A percentile compares a stretch with the other conserved stretches of the same genome.
phyloP scores from a whole-genome alignment of 2,797 vertebrate genomes.

The Borostomias antarcticus region DNA sequence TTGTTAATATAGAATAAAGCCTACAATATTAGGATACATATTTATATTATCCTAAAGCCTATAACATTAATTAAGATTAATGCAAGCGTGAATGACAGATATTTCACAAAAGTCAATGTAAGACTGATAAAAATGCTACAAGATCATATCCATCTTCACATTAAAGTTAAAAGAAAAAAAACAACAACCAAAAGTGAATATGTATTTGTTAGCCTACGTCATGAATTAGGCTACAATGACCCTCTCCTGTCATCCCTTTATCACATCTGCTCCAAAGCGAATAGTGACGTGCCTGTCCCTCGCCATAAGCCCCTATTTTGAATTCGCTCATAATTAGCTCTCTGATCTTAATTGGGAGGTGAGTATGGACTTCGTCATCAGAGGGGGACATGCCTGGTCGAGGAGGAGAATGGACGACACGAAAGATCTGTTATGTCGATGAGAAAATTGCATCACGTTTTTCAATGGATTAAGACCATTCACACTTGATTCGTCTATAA shows the following conservation, averaged over 20 bases:
- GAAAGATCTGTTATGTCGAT: conserved; percentile 39
- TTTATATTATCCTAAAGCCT: too few species aligned
- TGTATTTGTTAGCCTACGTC: background rate
- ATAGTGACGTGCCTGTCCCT: conserved; percentile 17
- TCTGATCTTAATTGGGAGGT: conserved; percentile 73
- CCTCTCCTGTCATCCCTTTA: background rate
- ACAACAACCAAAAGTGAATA: background rate
- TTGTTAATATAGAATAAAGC: too few species aligned
- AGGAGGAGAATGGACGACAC: conserved; percentile 42
- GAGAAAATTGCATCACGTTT: conserved; percentile 43
- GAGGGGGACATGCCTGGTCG: conserved; percentile 46
- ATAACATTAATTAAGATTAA: too few species aligned
- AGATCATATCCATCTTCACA: background rate
- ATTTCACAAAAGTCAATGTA: background rate
- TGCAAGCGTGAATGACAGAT: too few species aligned
- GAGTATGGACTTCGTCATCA: conserved; percentile 60
- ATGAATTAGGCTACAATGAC: too few species aligned
- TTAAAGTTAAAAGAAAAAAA: background rate
- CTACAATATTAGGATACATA: too few species aligned
- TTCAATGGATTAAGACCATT: too few species aligned
- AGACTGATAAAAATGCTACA: too few species aligned
- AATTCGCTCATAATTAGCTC: conserved; percentile 77
- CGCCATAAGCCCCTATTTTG: conserved; percentile 46
- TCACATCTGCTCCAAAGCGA: background rate
- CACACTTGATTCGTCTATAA: too few species aligned